Percentiles rank a stretch among this genome's conserved stretches.
These are phyloP conservation scores for Dendroctonus ponderosae DNA, from an alignment of 1,140 invertebrate species.

Conservation along the genomic window DNA sequence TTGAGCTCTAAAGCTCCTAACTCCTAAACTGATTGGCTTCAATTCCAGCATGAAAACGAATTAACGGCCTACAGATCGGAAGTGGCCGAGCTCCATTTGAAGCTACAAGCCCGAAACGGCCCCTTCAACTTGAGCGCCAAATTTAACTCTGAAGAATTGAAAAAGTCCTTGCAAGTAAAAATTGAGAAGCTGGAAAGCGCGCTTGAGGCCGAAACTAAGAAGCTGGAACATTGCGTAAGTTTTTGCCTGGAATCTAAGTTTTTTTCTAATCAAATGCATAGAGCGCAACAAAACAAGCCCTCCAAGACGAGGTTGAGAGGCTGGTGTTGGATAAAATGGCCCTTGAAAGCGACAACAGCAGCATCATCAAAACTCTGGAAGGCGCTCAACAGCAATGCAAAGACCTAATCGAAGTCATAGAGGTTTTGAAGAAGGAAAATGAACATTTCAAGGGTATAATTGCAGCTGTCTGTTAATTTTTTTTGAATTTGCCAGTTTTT, in stretches of 20 bases:
- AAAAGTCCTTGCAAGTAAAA: slow-evolving; percentile 37
- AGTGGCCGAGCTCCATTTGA: slow-evolving; percentile 38
- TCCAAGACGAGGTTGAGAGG: slow-evolving; percentile 38
- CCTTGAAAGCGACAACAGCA: slow-evolving; percentile 30
- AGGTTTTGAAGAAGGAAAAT: slow-evolving; percentile 42
- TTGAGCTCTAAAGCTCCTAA: background rate
- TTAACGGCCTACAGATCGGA: slow-evolving; percentile 37
- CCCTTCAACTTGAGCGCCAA: slow-evolving; percentile 37
- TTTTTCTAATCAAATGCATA: background rate
- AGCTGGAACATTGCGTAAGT: slow-evolving; percentile 36
- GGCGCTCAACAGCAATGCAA: slow-evolving; percentile 41
- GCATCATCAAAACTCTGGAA: slow-evolving; percentile 36
- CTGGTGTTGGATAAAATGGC: slow-evolving; percentile 30
- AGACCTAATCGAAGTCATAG: slow-evolving; percentile 39
- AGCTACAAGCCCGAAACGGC: slow-evolving; percentile 37
- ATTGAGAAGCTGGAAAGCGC: slow-evolving; percentile 37
- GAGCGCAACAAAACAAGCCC: slow-evolving; percentile 13
- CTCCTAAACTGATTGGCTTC: background rate
- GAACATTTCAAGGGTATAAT: slow-evolving; percentile 39
- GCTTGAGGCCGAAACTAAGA: slow-evolving; percentile 37
- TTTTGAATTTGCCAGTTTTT: background rate
- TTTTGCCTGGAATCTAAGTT: background rate
- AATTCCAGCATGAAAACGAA: slow-evolving; percentile 35
- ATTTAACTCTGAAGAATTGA: slow-evolving; percentile 40
- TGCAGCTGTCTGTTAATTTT: background rate